phyloP scores from a whole-genome alignment of 2,113 vertebrate species.

The Charadrius vociferus region DNA sequence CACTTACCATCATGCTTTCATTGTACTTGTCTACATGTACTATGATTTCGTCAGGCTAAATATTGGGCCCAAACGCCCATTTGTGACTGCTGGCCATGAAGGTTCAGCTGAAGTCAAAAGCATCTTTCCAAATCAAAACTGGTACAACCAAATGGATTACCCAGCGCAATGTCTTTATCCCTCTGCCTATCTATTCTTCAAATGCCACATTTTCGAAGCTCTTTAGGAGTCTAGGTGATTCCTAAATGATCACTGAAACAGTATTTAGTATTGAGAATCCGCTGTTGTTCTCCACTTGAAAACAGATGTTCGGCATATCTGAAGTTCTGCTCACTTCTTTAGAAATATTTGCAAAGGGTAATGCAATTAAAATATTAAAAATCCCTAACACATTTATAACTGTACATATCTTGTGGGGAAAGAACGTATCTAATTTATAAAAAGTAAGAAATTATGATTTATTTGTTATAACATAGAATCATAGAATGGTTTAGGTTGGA shows the following conservation, averaged over 20 bases:
- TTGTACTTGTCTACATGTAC: neutral
- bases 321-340: neutral
- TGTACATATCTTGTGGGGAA: neutral
- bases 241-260: neutral
- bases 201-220: neutral
- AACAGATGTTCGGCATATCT: neutral
- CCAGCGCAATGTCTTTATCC: neutral
- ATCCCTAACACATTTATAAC: neutral
- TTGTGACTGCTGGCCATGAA: neutral
- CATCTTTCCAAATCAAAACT: neutral
- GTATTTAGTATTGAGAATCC: neutral
- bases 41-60: neutral
- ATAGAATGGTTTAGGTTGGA: too few relatives aligned
- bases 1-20: neutral
- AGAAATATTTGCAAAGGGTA: neutral
- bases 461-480: neutral
- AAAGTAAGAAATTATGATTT: neutral
- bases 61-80: neutral
- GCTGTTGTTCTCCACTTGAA: neutral
- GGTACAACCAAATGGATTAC: neutral
- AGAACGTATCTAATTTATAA: neutral
- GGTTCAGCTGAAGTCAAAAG: neutral
- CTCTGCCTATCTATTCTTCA: neutral
- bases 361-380: neutral
- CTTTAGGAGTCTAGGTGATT: neutral